A percentile compares a stretch with the other conserved stretches of the same genome.
Conservation (phyloP, 2,797 vertebrate species). For the Pangasius mekongensis region DNA sequence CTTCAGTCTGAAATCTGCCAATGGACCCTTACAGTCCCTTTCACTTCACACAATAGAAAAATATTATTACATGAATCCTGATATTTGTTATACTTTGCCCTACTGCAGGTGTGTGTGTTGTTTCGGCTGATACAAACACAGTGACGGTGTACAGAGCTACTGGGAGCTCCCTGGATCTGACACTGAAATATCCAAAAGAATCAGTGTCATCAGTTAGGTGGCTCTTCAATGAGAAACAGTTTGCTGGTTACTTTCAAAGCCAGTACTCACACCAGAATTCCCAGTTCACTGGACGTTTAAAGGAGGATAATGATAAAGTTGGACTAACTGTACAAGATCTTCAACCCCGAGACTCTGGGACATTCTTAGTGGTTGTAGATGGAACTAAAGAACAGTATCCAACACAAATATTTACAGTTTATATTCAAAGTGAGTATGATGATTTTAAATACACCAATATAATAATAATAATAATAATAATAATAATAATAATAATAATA, state of each 20-base stretch:
- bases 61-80: no score
- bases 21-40: no score
- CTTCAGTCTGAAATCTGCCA: no score
- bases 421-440: background rate
- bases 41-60: no score
- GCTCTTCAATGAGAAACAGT: background rate
- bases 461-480: no score
- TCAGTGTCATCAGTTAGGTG: background rate
- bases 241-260: background rate
- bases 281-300: background rate
- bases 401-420: background rate
- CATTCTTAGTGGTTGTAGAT: background rate
- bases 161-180: background rate
- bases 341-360: slow-evolving; percentile 22
- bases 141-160: background rate
- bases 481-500: no score
- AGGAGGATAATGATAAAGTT: background rate
- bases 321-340: slow-evolving; percentile 20
- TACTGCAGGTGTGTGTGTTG: slow-evolving; percentile 3
- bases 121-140: background rate
- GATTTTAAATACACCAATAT: accelerated
- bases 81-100: no score
- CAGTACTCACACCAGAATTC: no score
- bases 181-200: background rate
- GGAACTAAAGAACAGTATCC: background rate